Evolutionary conservation across 2,888 invertebrate species (phyloP).

Genomic region (Tetheella fluctuosa): DNA sequence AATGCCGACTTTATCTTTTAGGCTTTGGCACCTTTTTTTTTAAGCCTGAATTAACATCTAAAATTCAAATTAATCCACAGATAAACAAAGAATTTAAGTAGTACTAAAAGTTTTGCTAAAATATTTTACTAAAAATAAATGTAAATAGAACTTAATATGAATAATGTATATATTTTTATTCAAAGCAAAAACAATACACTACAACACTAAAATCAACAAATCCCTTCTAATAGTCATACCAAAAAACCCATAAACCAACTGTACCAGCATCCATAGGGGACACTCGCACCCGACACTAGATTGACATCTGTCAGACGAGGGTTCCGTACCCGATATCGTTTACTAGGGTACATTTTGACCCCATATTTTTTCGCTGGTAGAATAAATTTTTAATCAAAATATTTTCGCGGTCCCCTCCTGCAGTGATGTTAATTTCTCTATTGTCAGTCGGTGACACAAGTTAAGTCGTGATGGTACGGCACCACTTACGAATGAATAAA

Average conservation of each 20-base stretch:
- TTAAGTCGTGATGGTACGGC: constrained; percentile 68
- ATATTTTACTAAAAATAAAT: too few species aligned
- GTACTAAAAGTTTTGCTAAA: too few species aligned
- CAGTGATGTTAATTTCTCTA: constrained; percentile 67
- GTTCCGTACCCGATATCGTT: constrained; percentile 32
- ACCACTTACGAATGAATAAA: constrained; percentile 54
- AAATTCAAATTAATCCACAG: too few species aligned
- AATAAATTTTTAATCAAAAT: constrained; percentile 83
- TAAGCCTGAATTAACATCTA: too few species aligned
- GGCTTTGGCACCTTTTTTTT: too few species aligned
- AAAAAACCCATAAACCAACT: constrained; percentile 30
- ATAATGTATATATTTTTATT: not conserved
- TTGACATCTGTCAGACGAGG: constrained; percentile 78
- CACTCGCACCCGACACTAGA: constrained; percentile 59
- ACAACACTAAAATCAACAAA: not conserved
- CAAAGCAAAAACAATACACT: not conserved
- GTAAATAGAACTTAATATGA: too few species aligned
- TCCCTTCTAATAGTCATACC: constrained; percentile 10
- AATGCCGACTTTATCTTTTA: too few species aligned
- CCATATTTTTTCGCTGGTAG: constrained; percentile 62
- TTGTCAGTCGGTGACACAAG: constrained; percentile 69
- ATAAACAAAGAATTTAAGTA: too few species aligned
- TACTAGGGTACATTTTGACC: constrained; percentile 50
- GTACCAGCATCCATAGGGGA: constrained; percentile 35
- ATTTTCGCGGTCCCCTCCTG: constrained; percentile 64